Base-by-base conservation (phyloP, 2,113 vertebrate genomes). In the Podarcis muralis region DNA sequence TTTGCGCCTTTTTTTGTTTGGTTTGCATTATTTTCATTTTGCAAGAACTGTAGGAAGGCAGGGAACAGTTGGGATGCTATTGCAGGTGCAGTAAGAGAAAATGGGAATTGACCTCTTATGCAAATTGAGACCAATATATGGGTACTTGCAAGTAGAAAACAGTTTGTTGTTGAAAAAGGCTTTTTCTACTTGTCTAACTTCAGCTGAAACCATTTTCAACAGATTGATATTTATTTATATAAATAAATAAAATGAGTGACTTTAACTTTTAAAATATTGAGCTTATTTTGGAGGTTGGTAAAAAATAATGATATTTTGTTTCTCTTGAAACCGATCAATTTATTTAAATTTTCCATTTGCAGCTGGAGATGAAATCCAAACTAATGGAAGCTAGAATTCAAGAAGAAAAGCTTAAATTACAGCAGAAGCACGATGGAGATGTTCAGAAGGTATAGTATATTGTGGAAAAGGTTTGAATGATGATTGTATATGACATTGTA, bases 401-500 rank as follows among this genome's bases (percentile, higher is more conserved):
- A 84, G 99, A 99, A 95, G 99, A 99, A 92, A 99, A 97, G 82
- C 97, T 99, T 90, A 98, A 96, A 91, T 93, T 99, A 87, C 98
- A 99, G 89, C 98, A 99, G 96, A 98, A 97, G 88, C 99, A 99
- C 0, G 98, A 99, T 87, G 90, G 93, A 74, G 98, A 98, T 91
- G 97, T 99, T 84, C 98, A 99, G 92, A 99, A 99, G 97, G 99
- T 99, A 96, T 84, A 90, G 32, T 85, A 13, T 18, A 1, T 84
- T 88, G 66, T 25, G 30, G 22, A 48, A 0, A n/a, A 72, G 72
- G 75, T 88, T 4, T 78, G 62, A 68, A 12, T 22, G 22, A 9
- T 81, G 84, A 71, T 65, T 62, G 25, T 37, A 85, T 76, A 27
- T 77, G 59, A 22, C 57, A 85, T 37, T 37, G 15, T 85, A 32